A percentile compares a stretch with the other conserved stretches of the same genome.
Evolutionary conservation across 2,113 vertebrate species (phyloP).

Genomic region (Charina bottae): DNA sequence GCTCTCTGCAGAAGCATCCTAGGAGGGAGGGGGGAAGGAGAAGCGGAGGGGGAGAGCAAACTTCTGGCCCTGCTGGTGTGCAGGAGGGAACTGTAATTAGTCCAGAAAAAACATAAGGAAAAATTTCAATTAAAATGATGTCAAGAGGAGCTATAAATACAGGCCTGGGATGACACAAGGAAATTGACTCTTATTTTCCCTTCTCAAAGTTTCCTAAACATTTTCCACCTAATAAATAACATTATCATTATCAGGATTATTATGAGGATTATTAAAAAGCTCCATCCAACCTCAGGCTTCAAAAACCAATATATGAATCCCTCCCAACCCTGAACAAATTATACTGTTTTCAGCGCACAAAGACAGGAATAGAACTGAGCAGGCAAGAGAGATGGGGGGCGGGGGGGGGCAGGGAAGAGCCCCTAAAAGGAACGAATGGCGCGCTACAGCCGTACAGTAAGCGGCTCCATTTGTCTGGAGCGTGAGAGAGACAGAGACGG

Average conservation of each 20-base stretch:
- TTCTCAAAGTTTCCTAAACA: constrained; percentile 61
- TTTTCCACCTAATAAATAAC: constrained; percentile 49
- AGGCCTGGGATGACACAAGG: constrained; percentile 22
- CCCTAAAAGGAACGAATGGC: constrained; percentile 11
- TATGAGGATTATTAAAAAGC: not conserved
- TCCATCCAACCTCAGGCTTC: not conserved
- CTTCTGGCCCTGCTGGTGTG: not conserved
- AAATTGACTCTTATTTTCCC: constrained; percentile 46
- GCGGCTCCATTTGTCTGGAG: not conserved
- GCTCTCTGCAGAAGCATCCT: not conserved
- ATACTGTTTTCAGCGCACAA: constrained; percentile 51
- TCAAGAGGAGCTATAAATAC: constrained; percentile 59
- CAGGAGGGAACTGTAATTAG: constrained; percentile 43
- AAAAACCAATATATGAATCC: constrained; percentile 53
- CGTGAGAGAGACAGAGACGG: not conserved
- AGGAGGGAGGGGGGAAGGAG: not conserved
- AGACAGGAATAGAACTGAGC: constrained; percentile 54
- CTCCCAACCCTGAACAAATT: constrained; percentile 44
- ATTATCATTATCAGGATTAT: not conserved
- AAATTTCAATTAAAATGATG: constrained; percentile 68
- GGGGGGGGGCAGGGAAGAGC: not conserved
- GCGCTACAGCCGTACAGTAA: not conserved
- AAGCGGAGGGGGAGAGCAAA: not conserved
- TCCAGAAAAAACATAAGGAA: constrained; percentile 11
- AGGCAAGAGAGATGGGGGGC: not conserved